Evolutionary conservation across 2,113 vertebrate genomes (phyloP), one percentile per base, ranked within the genome.

Genomic region (Callipepla squamata): DNA sequence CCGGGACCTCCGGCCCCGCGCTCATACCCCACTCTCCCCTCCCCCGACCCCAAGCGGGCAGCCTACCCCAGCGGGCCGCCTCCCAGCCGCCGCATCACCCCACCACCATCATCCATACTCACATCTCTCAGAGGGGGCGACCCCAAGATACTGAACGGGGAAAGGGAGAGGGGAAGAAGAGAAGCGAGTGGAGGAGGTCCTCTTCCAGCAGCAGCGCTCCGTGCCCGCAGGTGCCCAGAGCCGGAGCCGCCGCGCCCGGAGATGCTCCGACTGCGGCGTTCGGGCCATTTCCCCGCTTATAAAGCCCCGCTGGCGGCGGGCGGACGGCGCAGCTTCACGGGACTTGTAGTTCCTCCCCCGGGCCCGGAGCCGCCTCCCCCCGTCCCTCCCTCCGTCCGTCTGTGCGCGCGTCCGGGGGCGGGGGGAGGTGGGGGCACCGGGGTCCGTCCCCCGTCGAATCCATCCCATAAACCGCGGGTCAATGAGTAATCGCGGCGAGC

Each of bases 311-410:
- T 25, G 47, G 63, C 13, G 40, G 66, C 79, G 92, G 83, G 94
- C 85, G 78, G 92, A 81, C 93, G 85, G 25, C 9, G 81, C 89
- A 62, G 95, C 93, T 93, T 67, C 93, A 65, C 91, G 95, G 95
- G 93, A 93, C 44, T 95, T 96, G 95, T 95, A 95, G 95, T 96
- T 95, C 95, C 95, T 83, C 95, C 93, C 80, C 51, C 2, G 68
- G 38, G 34, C 58, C 36, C 17, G 34, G 87, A 81, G 40, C 92
- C 92, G 2, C 92, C 94, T 73, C 88, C 36, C 11, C 22, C 19
- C 51, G 17, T 16, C 61, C 21, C 2, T 25, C 77, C 19, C 16
- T 47, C 72, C 50, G 28, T 66, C 61, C 5, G 20, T 28, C 65
- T 13, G 26, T 16, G 62, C 30, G 16, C 16, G 44, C 34, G 4